These are phyloP conservation scores for Cryptocheilus praepositus DNA, from an alignment of 2,888 invertebrate species.

Conservation along the genomic window DNA sequence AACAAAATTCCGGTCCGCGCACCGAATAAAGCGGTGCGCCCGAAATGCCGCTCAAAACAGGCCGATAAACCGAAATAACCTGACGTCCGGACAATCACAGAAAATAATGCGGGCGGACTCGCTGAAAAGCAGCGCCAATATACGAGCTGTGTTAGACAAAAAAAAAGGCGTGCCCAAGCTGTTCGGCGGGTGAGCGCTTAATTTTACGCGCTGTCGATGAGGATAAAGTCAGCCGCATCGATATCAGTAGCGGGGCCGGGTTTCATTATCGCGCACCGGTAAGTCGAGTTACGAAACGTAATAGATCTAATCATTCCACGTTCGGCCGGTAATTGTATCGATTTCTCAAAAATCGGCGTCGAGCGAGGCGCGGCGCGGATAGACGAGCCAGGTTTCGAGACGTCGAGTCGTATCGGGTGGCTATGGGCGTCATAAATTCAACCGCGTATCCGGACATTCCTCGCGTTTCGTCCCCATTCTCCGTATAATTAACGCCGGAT, in stretches of 20 bases:
- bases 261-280: not conserved
- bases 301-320: not conserved
- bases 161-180: too few species aligned
- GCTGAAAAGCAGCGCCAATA: too few species aligned
- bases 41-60: too few species aligned
- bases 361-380: not conserved
- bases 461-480: slow-evolving; percentile 55
- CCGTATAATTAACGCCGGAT: slow-evolving; percentile 57
- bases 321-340: slow-evolving; percentile 35
- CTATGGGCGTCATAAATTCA: slow-evolving; percentile 53
- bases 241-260: not conserved
- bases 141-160: too few species aligned
- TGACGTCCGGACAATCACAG: too few species aligned
- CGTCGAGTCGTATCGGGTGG: slow-evolving; percentile 33
- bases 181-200: too few species aligned
- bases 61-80: too few species aligned
- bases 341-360: slow-evolving; percentile 41
- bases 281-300: not conserved
- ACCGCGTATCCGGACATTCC: slow-evolving; percentile 54
- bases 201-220: too few species aligned
- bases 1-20: not conserved
- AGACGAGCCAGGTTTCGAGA: slow-evolving; percentile 5
- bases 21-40: too few species aligned
- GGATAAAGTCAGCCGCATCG: too few species aligned
- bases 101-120: too few species aligned